Evolutionary conservation across 2,113 vertebrate species (phyloP), one percentile per base, ranked within the genome.

Genomic region (Platysternon megacephalum): DNA sequence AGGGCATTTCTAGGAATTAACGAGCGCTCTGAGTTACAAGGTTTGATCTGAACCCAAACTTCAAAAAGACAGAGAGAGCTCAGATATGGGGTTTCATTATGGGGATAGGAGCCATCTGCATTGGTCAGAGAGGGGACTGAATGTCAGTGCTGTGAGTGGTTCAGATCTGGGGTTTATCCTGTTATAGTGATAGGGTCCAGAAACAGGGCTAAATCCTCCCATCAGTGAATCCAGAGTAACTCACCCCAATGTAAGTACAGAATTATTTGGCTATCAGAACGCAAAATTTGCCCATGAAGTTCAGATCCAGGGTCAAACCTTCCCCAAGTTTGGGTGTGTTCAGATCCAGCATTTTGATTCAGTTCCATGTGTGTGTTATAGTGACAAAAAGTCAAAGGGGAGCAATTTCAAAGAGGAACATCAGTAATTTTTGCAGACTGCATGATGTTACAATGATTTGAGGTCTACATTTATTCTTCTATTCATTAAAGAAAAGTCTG

Each of bases 371-470:
- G 82, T n/a, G 6, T 1, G 0, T 51, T 61, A 16, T 24, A 28
- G n/a, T 68, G 58, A 82, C 14, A 42, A 9, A 95, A 86, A 28
- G 55, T 56, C 11, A 24, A 72, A 82, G 21, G 14, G 14, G 91
- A 86, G 88, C 46, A 85, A 52, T n/a, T 55, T 26, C 1, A 74
- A 49, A 53, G 12, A 74, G 0, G 0, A 24, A 58, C 56, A 58
- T 29, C 5, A 32, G 56, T 58, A n/a, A 8, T 12, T n/a, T 91
- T 80, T 46, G 82, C 79, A 84, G 72, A 79, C 55, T 74, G 16
- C 0, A 0, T 29, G 11, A 58, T 21, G 58, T 16, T 51, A 32
- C 48, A 6, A 8, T 35, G n/a, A 53, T 87, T 4, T 85, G 35
- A 87, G 51, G 55, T 85, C 89, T 2, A 58, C 17, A 84, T 6